Percentiles rank a stretch among this genome's conserved stretches.
These are phyloP conservation scores for Sylvilagus bachmani DNA, from an alignment of 2,113 vertebrate genomes.

Conservation along the genomic window DNA sequence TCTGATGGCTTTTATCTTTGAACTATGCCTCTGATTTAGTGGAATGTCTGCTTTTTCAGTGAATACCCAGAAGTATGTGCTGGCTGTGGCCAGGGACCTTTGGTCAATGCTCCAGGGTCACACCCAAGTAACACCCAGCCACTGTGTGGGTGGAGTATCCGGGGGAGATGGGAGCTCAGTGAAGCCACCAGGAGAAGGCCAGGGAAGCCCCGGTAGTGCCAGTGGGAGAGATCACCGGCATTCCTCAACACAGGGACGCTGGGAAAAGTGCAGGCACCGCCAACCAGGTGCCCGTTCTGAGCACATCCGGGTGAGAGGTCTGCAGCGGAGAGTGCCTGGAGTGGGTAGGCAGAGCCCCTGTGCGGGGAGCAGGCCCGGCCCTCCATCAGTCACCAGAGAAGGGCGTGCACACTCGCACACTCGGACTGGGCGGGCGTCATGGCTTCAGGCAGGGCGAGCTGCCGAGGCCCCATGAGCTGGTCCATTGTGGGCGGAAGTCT, in stretches of 20 bases:
- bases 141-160: neutral
- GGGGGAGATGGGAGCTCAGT: neutral
- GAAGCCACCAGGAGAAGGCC: neutral
- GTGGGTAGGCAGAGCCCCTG: fast-evolving
- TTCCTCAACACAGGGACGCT: neutral
- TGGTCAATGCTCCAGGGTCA: no score
- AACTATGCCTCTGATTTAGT: no score
- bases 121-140: no score
- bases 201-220: neutral
- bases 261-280: neutral
- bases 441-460: neutral
- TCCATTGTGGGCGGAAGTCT: no score
- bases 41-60: no score
- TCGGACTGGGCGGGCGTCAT: neutral
- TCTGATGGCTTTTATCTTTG: no score
- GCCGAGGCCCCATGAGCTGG: neutral
- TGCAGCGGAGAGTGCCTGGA: neutral
- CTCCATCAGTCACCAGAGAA: neutral
- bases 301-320: neutral
- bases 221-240: neutral
- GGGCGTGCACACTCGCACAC: no score
- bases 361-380: neutral
- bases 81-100: no score
- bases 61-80: no score
- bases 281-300: neutral